Evolutionary conservation across 2,113 vertebrate genomes (phyloP), one percentile per base, ranked within the genome.

Genomic region (Oceanodroma tethys): DNA sequence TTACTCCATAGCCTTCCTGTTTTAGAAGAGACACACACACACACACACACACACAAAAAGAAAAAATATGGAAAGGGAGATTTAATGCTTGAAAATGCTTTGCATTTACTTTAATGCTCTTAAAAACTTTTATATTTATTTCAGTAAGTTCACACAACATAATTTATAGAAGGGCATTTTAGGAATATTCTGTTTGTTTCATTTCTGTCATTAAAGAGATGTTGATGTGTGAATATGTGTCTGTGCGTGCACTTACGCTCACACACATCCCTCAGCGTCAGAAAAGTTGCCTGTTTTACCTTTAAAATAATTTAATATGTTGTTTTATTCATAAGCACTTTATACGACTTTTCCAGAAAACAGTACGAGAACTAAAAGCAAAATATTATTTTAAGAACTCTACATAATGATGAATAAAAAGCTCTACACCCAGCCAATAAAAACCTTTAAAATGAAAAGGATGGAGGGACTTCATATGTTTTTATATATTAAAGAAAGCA

Each of bases 1-100:
- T 99, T 95, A 99, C 99, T 78, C 99, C 99, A 86, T 99, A 99
- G 88, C 99, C 99, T 95, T 99, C 99, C 99, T 99, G 94, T 97
- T 98, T 98, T 65, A 78, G 96, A 96, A 92, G 66, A 86, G 53
- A 90, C 93, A 90, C 72, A 97, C 67, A 97, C 91, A 97, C 53
- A 98, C 67, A 97, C 91, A 97, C 53, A 98, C 90, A 98, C 90
- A 97, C 20, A 88, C 22, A 88, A 78, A 86, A 89, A 90, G 36
- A 86, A 90, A 45, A 87, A 86, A 96, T 75, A 98, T 95, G 97
- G 90, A 96, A 97, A 96, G 97, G 95, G 97, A 76, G 81, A 97
- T 88, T 96, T 95, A 95, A 83, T 90, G 36, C 72, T 76, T 71
- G 75, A 90, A 97, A 97, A 86, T 20, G 74, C 72, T 92, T 93